Evolutionary conservation across 2,113 vertebrate genomes (phyloP).

Genomic region (Bos indicus): DNA sequence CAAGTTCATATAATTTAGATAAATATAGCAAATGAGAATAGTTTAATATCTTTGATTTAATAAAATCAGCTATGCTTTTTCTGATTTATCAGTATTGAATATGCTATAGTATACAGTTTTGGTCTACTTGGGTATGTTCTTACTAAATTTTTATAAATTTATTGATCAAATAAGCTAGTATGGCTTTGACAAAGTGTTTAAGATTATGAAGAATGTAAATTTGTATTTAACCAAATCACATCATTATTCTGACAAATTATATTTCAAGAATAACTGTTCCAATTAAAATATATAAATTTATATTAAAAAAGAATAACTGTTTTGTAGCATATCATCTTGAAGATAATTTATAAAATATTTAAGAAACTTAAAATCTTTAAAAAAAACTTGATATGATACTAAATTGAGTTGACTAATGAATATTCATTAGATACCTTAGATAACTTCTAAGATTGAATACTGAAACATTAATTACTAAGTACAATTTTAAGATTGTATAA

Average conservation of each 20-base stretch:
- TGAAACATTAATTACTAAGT: not conserved
- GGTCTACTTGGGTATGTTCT: not conserved
- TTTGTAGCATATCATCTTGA: not conserved
- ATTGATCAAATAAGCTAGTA: not conserved
- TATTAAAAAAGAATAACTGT: not conserved
- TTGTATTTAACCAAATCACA: not conserved
- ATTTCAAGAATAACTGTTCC: not conserved
- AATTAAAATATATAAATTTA: no score
- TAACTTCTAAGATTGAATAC: not conserved
- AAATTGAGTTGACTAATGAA: not conserved
- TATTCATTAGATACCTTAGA: not conserved
- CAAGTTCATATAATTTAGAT: not conserved
- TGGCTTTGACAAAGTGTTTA: not conserved
- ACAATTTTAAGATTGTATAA: not conserved
- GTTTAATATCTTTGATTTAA: slow-evolving; percentile 31
- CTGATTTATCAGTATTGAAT: not conserved
- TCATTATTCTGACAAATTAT: not conserved
- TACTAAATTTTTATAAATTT: not conserved
- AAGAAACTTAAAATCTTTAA: not conserved
- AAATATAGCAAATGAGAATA: not conserved
- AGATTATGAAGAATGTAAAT: not conserved
- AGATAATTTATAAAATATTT: not conserved
- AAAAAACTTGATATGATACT: not conserved
- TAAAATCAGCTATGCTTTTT: not conserved
- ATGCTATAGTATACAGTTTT: not conserved